Percentiles rank a stretch among this genome's conserved stretches.
phyloP scores from a whole-genome alignment of 2,888 invertebrate genomes.

The Petrolisthes cinctipes region DNA sequence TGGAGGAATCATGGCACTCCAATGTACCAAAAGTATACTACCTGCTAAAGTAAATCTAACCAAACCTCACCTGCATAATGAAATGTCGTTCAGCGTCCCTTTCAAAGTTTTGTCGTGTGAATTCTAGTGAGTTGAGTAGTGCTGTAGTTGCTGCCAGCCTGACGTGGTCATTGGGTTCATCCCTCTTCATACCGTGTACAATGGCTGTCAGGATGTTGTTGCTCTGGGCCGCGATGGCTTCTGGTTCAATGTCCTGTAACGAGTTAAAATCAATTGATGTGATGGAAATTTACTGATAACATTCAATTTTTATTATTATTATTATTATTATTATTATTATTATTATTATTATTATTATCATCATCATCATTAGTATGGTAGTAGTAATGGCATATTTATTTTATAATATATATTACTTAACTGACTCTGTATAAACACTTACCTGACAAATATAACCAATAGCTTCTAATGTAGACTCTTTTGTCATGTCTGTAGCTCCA shows the following conservation, averaged over 20 bases:
- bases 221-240: slow-evolving; percentile 90
- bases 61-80: slow-evolving; percentile 59
- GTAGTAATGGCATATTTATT: background rate
- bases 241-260: slow-evolving; percentile 76
- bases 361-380: too few relatives aligned
- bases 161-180: slow-evolving; percentile 93
- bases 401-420: background rate
- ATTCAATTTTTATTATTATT: background rate
- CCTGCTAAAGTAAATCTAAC: background rate
- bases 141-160: slow-evolving; percentile 96
- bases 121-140: slow-evolving; percentile 95
- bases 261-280: background rate
- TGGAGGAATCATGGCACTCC: too few relatives aligned
- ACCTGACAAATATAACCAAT: slow-evolving; percentile 99
- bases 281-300: background rate
- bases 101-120: slow-evolving; percentile 98
- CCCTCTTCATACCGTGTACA: slow-evolving; percentile 97
- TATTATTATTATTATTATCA: too few relatives aligned
- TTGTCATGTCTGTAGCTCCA: slow-evolving; percentile 86
- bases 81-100: slow-evolving; percentile 76
- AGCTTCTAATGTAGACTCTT: slow-evolving; percentile 96
- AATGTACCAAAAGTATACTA: background rate
- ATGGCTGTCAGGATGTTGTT: slow-evolving; percentile 98
- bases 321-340: too few relatives aligned
- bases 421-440: slow-evolving; percentile 72